These are phyloP conservation scores for Nebria salina DNA, from an alignment of 2,888 invertebrate genomes.

Conservation along the genomic window DNA sequence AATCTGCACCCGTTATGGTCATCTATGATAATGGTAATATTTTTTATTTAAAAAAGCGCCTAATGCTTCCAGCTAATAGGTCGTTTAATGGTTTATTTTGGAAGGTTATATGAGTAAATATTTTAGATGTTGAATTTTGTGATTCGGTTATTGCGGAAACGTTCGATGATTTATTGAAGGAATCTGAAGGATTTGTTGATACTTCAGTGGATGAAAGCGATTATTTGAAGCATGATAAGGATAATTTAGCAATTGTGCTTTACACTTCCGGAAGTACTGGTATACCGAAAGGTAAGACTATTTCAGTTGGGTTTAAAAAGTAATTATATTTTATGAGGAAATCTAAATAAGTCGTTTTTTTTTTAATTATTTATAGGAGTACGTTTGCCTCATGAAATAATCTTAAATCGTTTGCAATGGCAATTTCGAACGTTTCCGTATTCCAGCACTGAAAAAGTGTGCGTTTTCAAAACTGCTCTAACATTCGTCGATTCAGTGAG, in stretches of 20 bases:
- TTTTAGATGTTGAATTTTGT: slow-evolving; percentile 28
- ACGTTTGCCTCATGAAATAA: slow-evolving; percentile 77
- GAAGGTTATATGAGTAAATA: background rate
- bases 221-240: slow-evolving; percentile 60
- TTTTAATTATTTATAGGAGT: slow-evolving; percentile 69
- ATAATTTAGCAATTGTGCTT: slow-evolving; percentile 75
- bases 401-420: slow-evolving; percentile 87
- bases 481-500: slow-evolving; percentile 92
- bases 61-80: no score
- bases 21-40: slow-evolving; percentile 72
- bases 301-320: background rate
- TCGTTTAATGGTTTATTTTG: no score
- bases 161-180: slow-evolving; percentile 65
- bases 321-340: background rate
- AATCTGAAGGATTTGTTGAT: slow-evolving; percentile 62
- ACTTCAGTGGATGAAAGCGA: slow-evolving; percentile 62
- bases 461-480: slow-evolving; percentile 89
- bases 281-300: slow-evolving; percentile 78
- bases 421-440: slow-evolving; percentile 87
- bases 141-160: slow-evolving; percentile 56
- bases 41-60: background rate
- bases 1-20: slow-evolving; percentile 76
- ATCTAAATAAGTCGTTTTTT: background rate
- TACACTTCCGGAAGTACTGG: slow-evolving; percentile 93
- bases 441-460: slow-evolving; percentile 70